Base-by-base conservation (phyloP, 35 echinoderm and acorn worm species). In the Antedon bifida region DNA sequence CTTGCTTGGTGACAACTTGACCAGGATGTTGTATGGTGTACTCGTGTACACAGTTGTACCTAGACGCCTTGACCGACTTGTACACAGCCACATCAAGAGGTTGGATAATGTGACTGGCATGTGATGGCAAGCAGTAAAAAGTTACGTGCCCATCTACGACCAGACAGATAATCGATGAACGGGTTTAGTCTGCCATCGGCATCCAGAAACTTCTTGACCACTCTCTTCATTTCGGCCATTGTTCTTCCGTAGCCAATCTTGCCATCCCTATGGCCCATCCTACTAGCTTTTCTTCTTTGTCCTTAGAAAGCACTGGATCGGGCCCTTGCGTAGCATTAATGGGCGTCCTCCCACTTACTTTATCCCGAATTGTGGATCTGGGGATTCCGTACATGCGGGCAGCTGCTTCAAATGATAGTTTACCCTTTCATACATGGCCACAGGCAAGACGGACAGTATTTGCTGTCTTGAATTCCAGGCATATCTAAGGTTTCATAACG, bases 361-460 rank as follows among this genome's bases (percentile, higher is more conserved):
- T 87, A 30, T 87, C 86, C 34, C 64, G 42, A n/a, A 87, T 32
- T 17, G 86, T 87, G 0, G 86, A 73, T 76, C 36, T 14, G 21
- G 86, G 86, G 39, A 75, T 76, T 0, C 64, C 83, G 26, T 2
- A 64, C 19, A 64, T 64, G 2, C 51, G 51, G 23, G 51, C 5
- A 26, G 51, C 51, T 2, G 19, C 51, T 26, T 21, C 23, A 64
- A 64, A 11, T 2, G 51, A 64, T 2, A 64, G 9, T 11, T 64
- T 23, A 12, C 19, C 51, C 51, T 11, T 26, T 26, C 51, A 2
- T 2, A 64, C 23, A 11, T 21, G 9, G 10, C 23, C 51, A 2
- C 9, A 26, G 2, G 51, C 51, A 12, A 64, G 51, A 19, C 26
- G 5, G 1, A 64, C 23, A 12, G 3, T 26, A 16, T 42, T 42